Conservation (phyloP, 2,797 vertebrate species). For the Botia kubotai region DNA sequence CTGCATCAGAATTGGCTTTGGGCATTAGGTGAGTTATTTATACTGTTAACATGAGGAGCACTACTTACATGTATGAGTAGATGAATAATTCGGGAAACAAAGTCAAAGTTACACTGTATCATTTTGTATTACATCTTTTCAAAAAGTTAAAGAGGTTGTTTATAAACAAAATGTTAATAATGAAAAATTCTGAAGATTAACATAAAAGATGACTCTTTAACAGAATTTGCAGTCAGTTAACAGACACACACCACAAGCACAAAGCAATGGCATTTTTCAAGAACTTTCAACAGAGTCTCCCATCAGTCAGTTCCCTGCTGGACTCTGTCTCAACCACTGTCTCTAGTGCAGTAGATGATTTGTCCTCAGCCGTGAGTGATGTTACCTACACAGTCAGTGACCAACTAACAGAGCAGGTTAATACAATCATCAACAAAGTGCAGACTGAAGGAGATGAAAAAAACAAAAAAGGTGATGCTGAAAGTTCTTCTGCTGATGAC, state of each 20-base stretch:
- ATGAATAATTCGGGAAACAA: background rate
- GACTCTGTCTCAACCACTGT: conserved; percentile 87
- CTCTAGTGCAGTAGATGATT: conserved; percentile 86
- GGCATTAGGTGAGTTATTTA: too few species aligned
- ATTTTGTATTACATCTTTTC: background rate
- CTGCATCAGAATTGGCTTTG: too few species aligned
- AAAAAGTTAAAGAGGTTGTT: background rate
- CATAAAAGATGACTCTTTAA: conserved; percentile 34
- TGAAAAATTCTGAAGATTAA: conserved; percentile 2
- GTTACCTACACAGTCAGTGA: conserved; percentile 87
- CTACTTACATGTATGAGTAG: too few species aligned
- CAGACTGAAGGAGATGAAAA: conserved; percentile 73
- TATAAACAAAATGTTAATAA: conserved; percentile 3
- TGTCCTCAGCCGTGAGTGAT: conserved; percentile 86
- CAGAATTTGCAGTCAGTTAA: conserved; percentile 41
- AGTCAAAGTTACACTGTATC: background rate
- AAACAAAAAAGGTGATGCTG: conserved; percentile 31
- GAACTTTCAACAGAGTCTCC: conserved; percentile 88
- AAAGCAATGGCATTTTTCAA: conserved; percentile 92
- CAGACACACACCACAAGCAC: conserved; percentile 18
- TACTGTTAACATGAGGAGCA: too few species aligned
- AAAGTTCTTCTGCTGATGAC: conserved; percentile 30
- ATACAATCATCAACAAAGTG: conserved; percentile 85
- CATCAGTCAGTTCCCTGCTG: conserved; percentile 88
- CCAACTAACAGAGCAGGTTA: conserved; percentile 90